Evolutionary conservation across 2,888 invertebrate genomes (phyloP).

Genomic region (Coelopa pilipes): DNA sequence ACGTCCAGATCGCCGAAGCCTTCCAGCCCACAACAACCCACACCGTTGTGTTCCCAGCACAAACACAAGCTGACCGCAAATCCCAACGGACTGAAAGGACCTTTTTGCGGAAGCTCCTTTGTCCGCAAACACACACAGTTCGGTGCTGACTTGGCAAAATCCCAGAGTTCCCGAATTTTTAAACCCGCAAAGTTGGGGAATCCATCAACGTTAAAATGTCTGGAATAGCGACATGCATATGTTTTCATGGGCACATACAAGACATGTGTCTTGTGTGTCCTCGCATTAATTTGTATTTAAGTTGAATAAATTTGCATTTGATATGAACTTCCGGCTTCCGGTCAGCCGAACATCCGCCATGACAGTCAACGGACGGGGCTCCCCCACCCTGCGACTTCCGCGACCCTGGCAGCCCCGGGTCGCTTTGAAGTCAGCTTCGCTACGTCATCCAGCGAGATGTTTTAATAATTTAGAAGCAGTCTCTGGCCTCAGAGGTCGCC

Average conservation of each 20-base stretch:
- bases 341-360: too few species aligned
- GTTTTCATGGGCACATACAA: too few species aligned
- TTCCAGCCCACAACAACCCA: neutral
- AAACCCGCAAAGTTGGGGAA: too few species aligned
- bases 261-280: too few species aligned
- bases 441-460: conserved; percentile 16
- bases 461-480: conserved; percentile 25
- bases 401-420: too few species aligned
- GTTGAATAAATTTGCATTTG: too few species aligned
- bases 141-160: conserved; percentile 1
- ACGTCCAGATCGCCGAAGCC: too few species aligned
- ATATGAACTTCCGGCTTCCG: too few species aligned
- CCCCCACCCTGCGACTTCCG: too few species aligned
- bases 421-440: neutral
- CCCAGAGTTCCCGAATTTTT: neutral
- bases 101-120: neutral
- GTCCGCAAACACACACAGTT: neutral
- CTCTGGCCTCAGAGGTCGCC: neutral
- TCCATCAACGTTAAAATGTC: neutral
- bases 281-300: too few species aligned
- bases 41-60: neutral
- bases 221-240: neutral
- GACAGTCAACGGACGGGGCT: neutral
- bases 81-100: neutral
- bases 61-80: conserved; percentile 1